Evolutionary conservation across 2,113 vertebrate species (phyloP).

Genomic region (Gobiocypris rarus): DNA sequence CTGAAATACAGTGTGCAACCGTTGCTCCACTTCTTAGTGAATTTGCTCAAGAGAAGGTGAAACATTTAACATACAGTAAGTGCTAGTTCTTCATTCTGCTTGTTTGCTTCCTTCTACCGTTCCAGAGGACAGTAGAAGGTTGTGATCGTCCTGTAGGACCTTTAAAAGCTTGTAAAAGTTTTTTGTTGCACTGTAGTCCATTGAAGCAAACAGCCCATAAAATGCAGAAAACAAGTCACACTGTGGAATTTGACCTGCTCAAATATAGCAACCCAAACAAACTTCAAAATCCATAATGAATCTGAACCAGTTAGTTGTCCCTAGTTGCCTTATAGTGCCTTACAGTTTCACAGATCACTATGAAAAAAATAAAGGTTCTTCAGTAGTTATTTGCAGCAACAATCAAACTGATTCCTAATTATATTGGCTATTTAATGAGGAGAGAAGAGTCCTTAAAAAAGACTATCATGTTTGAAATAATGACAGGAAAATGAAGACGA

Average conservation of each 20-base stretch:
- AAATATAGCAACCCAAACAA: background rate
- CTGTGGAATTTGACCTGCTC: slow-evolving; percentile 8
- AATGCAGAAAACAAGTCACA: slow-evolving; percentile 6
- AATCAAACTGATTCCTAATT: background rate
- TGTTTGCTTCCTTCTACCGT: background rate
- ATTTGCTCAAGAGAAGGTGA: background rate
- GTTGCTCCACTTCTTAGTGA: background rate
- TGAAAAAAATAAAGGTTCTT: background rate
- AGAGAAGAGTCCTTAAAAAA: background rate
- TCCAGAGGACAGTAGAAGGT: background rate
- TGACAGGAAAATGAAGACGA: background rate
- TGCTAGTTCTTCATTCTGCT: background rate
- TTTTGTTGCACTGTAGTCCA: slow-evolving; percentile 39
- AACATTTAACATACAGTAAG: background rate
- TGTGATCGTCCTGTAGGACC: slow-evolving; percentile 35
- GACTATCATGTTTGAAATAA: background rate
- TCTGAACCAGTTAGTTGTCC: background rate
- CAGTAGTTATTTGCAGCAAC: background rate
- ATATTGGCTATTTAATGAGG: background rate
- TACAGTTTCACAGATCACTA: background rate
- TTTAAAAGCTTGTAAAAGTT: slow-evolving; percentile 52
- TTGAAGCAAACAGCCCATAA: slow-evolving; percentile 13
- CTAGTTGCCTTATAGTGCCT: background rate
- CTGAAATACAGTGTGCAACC: background rate
- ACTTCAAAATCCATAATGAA: slow-evolving; percentile 3